Conservation (phyloP, 2,113 vertebrate genomes). For the Prinia subflava region DNA sequence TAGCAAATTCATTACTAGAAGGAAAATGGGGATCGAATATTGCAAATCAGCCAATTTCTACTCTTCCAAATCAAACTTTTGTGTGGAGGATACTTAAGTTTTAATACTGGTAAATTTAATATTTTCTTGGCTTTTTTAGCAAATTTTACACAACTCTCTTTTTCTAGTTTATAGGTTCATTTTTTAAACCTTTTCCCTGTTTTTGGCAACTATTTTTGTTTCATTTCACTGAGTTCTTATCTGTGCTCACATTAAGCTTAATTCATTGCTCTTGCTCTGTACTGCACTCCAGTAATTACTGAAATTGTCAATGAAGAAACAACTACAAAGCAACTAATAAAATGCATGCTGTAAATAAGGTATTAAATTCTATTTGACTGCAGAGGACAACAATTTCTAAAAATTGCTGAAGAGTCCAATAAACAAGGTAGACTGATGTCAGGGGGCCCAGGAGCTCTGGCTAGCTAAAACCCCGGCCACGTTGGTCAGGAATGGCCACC, state of each 20-base stretch:
- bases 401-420: background rate
- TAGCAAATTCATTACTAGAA: background rate
- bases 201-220: background rate
- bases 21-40: background rate
- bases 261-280: background rate
- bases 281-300: background rate
- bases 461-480: no score
- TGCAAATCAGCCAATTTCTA: background rate
- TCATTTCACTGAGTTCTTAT: background rate
- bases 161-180: background rate
- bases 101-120: background rate
- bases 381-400: background rate
- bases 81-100: background rate
- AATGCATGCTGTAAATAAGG: background rate
- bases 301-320: background rate
- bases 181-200: background rate
- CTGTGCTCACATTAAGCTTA: background rate
- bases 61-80: background rate
- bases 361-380: background rate
- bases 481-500: no score
- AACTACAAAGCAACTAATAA: background rate
- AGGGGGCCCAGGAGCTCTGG: no score
- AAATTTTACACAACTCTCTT: background rate
- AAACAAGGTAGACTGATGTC: no score
- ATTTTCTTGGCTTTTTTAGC: background rate